phyloP scores from a whole-genome alignment of 2,797 vertebrate species.

The Bovichtus diacanthus region DNA sequence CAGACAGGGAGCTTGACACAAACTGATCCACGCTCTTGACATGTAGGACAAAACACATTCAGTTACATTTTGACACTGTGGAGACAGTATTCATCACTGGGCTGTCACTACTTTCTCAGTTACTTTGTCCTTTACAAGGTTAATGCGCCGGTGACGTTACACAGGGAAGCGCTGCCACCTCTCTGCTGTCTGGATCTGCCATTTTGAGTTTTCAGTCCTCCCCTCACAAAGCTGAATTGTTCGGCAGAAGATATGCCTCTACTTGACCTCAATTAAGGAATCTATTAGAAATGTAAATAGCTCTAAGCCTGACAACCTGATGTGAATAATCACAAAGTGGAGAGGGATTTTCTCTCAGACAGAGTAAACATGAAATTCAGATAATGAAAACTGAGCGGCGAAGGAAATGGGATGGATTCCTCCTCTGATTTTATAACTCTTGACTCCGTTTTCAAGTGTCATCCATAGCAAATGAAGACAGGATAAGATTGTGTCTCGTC shows the following conservation, averaged over 20 bases:
- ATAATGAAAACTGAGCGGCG: constrained; percentile 49
- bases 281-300: constrained; percentile 84
- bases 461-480: neutral
- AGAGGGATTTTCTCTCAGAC: constrained; percentile 72
- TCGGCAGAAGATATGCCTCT: constrained; percentile 55
- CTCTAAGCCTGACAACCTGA: constrained; percentile 76
- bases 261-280: constrained; percentile 85
- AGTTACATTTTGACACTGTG: constrained; percentile 44
- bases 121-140: constrained; percentile 68
- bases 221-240: constrained; percentile 22
- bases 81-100: constrained; percentile 57
- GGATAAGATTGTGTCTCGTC: too few species aligned
- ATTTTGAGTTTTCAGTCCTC: constrained; percentile 12
- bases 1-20: constrained; percentile 32
- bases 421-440: constrained; percentile 16
- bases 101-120: constrained; percentile 62
- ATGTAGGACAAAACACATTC: constrained; percentile 45
- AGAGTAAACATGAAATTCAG: constrained; percentile 62
- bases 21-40: constrained; percentile 34
- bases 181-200: constrained; percentile 4
- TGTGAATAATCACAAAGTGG: constrained; percentile 70
- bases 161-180: constrained; percentile 13
- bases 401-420: constrained; percentile 17
- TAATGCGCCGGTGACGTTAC: constrained; percentile 49
- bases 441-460: neutral